Percentiles rank a stretch among this genome's conserved stretches.
Evolutionary conservation across 2,113 vertebrate genomes (phyloP).

Genomic region (Salvelinus fontinalis): DNA sequence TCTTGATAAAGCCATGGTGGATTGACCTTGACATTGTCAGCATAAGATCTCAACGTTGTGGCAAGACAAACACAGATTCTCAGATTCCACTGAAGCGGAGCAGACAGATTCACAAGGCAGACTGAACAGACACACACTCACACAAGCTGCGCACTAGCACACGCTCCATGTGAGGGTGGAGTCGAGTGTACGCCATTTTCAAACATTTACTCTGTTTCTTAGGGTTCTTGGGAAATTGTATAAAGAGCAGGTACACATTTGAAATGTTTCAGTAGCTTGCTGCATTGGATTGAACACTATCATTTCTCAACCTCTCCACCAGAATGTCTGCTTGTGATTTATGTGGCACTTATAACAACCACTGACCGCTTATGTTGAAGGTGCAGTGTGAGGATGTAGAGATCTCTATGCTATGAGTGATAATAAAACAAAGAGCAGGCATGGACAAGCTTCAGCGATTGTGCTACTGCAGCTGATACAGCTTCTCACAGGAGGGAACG

Average conservation of each 20-base stretch:
- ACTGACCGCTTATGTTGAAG: neutral
- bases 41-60: conserved; percentile 1
- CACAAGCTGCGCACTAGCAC: neutral
- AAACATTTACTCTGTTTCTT: neutral
- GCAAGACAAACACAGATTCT: neutral
- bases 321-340: conserved; percentile 36
- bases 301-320: conserved; percentile 18
- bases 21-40: conserved; percentile 34
- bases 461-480: conserved; percentile 22
- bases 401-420: no score
- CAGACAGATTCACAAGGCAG: neutral
- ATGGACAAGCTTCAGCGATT: conserved; percentile 30
- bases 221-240: neutral
- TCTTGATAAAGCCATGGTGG: conserved; percentile 26
- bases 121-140: neutral
- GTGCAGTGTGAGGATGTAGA: no score
- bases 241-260: conserved; percentile 19
- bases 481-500: conserved; percentile 48
- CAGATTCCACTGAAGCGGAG: neutral
- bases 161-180: neutral
- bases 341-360: conserved; percentile 39
- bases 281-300: conserved; percentile 34
- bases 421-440: conserved; percentile 3
- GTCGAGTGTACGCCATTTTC: neutral
- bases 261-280: conserved; percentile 18